Conservation (phyloP, 2,113 vertebrate species). For the Aviceda subcristata region DNA sequence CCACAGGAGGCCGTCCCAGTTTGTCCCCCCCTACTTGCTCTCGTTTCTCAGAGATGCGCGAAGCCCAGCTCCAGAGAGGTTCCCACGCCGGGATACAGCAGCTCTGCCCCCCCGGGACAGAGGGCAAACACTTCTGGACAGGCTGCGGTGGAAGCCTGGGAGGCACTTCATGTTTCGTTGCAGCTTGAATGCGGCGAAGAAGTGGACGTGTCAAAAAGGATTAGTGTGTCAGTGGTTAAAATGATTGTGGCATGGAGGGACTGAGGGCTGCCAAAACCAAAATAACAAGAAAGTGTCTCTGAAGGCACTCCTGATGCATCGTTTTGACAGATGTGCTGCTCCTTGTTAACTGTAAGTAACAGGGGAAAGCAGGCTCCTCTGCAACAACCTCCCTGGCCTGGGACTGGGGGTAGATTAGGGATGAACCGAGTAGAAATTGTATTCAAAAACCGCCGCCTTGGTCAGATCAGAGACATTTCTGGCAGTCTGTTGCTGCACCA, state of each 20-base stretch:
- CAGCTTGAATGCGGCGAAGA: background rate
- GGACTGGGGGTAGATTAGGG: background rate
- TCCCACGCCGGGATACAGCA: background rate
- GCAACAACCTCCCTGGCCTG: background rate
- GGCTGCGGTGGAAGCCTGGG: background rate
- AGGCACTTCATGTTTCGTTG: background rate
- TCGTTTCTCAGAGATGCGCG: background rate
- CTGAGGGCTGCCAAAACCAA: background rate
- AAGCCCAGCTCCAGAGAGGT: background rate
- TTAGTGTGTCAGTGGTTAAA: conserved; percentile 7
- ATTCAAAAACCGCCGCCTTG: background rate
- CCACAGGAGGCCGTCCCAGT: background rate
- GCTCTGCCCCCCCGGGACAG: background rate
- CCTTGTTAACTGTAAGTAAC: background rate
- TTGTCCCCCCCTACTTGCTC: background rate
- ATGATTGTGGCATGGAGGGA: background rate
- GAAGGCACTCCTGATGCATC: background rate
- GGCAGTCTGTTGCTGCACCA: rapidly evolving
- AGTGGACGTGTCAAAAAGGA: background rate
- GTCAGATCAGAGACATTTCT: background rate
- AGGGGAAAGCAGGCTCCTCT: background rate
- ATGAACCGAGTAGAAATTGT: background rate
- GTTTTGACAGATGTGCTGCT: background rate
- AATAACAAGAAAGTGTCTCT: background rate
- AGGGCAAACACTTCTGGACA: background rate